Percentiles rank a stretch among this genome's conserved stretches.
phyloP scores from a whole-genome alignment of 2,888 invertebrate species.

The Atherix ibis region DNA sequence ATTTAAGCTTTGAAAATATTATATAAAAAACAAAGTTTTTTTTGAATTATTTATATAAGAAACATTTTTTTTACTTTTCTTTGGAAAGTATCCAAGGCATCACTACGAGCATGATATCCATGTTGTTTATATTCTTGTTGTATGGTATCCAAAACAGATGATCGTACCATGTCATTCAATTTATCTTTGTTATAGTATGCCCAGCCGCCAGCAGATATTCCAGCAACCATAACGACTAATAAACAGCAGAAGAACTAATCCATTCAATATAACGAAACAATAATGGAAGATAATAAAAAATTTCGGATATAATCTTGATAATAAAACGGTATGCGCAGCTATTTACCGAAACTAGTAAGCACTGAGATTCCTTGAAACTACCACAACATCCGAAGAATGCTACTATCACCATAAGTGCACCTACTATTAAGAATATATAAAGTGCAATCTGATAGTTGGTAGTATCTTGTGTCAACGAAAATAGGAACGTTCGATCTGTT shows the following conservation, averaged over 20 bases:
- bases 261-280: no score
- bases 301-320: no score
- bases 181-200: slow-evolving; percentile 53
- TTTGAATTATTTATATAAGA: slow-evolving; percentile 1
- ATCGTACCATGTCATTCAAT: slow-evolving; percentile 46
- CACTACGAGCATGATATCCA: slow-evolving; percentile 37
- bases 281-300: no score
- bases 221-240: slow-evolving; percentile 58
- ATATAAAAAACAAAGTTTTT: slow-evolving; percentile 1
- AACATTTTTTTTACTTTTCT: slow-evolving; percentile 34
- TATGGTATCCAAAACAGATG: slow-evolving; percentile 45
- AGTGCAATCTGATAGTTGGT: slow-evolving; percentile 47
- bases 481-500: slow-evolving; percentile 54
- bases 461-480: slow-evolving; percentile 48
- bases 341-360: slow-evolving; percentile 59
- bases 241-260: slow-evolving; percentile 65
- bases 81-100: slow-evolving; percentile 54
- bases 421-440: slow-evolving; percentile 55
- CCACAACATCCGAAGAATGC: slow-evolving; percentile 75
- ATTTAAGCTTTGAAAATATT: slow-evolving; percentile 50
- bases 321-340: no score
- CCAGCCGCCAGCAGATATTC: slow-evolving; percentile 65
- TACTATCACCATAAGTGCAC: slow-evolving; percentile 54
- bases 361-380: slow-evolving; percentile 60
- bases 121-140: slow-evolving; percentile 46